Percentiles rank a stretch among this genome's conserved stretches.
These are phyloP conservation scores for Heliconius hewitsoni DNA, from an alignment of 1,140 invertebrate genomes.

Conservation along the genomic window DNA sequence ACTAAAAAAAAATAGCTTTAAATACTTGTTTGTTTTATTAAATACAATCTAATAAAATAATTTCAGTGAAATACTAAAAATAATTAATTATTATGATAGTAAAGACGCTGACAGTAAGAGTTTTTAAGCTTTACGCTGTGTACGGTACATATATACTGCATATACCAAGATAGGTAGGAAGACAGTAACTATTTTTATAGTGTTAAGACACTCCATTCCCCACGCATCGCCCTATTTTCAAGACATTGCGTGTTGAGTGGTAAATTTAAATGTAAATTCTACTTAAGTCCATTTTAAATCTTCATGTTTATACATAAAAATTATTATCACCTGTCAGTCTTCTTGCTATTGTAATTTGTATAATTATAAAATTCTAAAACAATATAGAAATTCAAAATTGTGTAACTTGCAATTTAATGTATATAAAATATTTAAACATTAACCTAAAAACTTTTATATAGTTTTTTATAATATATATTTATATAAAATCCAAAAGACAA, in stretches of 20 bases:
- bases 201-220: too few species aligned
- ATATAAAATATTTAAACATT: neutral
- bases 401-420: neutral
- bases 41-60: neutral
- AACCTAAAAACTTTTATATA: neutral
- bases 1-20: slow-evolving; percentile 47
- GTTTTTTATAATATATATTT: too few species aligned
- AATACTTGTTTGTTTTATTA: slow-evolving; percentile 16
- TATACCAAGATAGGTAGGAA: too few species aligned
- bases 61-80: neutral
- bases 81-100: neutral
- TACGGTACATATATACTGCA: too few species aligned
- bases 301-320: neutral
- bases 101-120: neutral
- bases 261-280: neutral
- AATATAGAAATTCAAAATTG: too few species aligned
- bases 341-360: neutral
- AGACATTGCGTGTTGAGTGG: too few species aligned
- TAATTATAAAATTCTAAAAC: too few species aligned
- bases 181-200: too few species aligned
- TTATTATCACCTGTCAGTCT: neutral
- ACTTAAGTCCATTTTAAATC: neutral
- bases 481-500: neutral
- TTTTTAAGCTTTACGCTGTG: too few species aligned
- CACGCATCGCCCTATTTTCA: too few species aligned